These are phyloP conservation scores for Pachydiplax longipennis DNA, from an alignment of 2,888 invertebrate species.

Conservation along the genomic window DNA sequence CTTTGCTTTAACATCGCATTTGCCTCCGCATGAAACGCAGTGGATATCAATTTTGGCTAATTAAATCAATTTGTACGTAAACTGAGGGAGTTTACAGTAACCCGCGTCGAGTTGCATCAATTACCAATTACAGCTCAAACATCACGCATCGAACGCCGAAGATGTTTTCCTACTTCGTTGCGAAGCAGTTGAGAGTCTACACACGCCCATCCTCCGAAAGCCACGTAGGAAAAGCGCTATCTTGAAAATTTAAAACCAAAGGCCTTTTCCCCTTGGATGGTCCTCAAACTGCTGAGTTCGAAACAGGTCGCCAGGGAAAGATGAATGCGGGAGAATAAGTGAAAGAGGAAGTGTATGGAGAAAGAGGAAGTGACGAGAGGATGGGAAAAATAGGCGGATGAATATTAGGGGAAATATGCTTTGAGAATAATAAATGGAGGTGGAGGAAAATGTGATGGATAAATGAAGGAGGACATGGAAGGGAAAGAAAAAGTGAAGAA, in stretches of 20 bases:
- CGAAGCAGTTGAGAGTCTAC: background rate
- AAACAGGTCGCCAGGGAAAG: background rate
- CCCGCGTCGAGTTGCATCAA: background rate
- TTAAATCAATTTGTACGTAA: background rate
- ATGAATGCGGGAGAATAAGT: background rate
- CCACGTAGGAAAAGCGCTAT: background rate
- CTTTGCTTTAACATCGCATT: background rate
- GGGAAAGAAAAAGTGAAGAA: no score
- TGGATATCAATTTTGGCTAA: background rate
- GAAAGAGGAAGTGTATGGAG: background rate
- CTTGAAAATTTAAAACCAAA: slow-evolving; percentile 22
- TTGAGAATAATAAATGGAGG: background rate
- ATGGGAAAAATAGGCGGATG: background rate
- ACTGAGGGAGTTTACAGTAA: background rate
- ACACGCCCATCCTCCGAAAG: background rate
- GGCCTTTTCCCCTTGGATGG: background rate
- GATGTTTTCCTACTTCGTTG: background rate
- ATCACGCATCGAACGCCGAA: background rate
- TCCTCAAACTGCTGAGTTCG: background rate
- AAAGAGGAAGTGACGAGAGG: no score
- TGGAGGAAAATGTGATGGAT: background rate
- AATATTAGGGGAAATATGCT: background rate
- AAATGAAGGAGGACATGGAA: background rate
- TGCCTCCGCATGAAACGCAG: background rate
- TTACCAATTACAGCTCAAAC: background rate